phyloP scores from a whole-genome alignment of 2,888 invertebrate species.

The Sesamia inferens region DNA sequence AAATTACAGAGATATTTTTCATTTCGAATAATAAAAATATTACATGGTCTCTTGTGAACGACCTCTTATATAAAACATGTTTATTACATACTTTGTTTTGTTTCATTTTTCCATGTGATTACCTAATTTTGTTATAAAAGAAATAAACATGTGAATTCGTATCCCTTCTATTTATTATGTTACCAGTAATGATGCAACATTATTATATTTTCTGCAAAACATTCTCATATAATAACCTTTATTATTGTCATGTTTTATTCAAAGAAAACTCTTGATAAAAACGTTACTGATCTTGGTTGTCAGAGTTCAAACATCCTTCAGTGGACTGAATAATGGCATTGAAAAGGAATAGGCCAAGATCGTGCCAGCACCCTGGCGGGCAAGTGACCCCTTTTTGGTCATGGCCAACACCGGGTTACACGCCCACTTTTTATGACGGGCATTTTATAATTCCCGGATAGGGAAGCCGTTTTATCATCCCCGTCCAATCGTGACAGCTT shows the following conservation, averaged over 20 bases:
- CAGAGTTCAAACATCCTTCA: constrained; percentile 32
- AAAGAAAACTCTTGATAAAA: constrained; percentile 32
- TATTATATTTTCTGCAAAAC: constrained; percentile 4
- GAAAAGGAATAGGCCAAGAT: constrained; percentile 59
- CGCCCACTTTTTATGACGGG: constrained; percentile 46
- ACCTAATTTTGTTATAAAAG: background rate
- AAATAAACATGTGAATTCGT: background rate
- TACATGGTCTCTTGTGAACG: background rate
- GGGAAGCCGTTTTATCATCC: constrained; percentile 35
- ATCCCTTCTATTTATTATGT: background rate
- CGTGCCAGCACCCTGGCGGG: constrained; percentile 22
- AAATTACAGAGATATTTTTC: background rate
- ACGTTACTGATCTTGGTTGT: constrained; percentile 34
- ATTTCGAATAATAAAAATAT: background rate
- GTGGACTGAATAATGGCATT: constrained; percentile 36
- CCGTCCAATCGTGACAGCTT: constrained; percentile 25
- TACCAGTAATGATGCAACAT: background rate
- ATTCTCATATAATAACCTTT: background rate
- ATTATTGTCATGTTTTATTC: constrained; percentile 39
- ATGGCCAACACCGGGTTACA: constrained; percentile 64
- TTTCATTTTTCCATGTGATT: background rate
- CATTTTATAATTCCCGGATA: constrained; percentile 27
- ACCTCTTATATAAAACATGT: background rate
- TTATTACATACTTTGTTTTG: background rate
- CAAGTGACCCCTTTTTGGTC: constrained; percentile 59